A percentile compares a stretch with the other conserved stretches of the same genome.
These are phyloP conservation scores for Drosophila pegasa DNA, from an alignment of 2,888 invertebrate genomes.

Conservation along the genomic window DNA sequence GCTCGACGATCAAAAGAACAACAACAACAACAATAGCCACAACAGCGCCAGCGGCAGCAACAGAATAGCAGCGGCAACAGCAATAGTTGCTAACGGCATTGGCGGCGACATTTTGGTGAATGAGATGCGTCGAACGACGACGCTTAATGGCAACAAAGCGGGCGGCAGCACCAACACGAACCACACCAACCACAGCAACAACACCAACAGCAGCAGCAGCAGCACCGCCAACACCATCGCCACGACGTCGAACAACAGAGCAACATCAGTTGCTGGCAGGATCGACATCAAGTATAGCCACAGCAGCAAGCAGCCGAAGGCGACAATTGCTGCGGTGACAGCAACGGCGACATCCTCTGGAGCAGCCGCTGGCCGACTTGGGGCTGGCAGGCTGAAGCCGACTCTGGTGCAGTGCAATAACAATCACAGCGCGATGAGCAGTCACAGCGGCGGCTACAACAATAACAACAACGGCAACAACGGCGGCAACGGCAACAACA, in stretches of 20 bases:
- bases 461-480: constrained; percentile 46
- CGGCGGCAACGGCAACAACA: constrained; percentile 45
- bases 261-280: constrained; percentile 47
- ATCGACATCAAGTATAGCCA: constrained; percentile 53
- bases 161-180: constrained; percentile 50
- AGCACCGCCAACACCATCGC: constrained; percentile 39
- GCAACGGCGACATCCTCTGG: not conserved
- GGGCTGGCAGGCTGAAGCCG: constrained; percentile 41
- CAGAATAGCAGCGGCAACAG: constrained; percentile 57
- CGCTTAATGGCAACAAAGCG: constrained; percentile 74
- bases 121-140: constrained; percentile 79
- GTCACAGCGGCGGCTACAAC: constrained; percentile 27
- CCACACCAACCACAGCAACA: constrained; percentile 39
- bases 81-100: constrained; percentile 29
- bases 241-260: constrained; percentile 22
- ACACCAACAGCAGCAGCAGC: constrained; percentile 27
- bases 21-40: constrained; percentile 53
- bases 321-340: constrained; percentile 7
- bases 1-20: constrained; percentile 55
- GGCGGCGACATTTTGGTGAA: constrained; percentile 39
- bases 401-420: constrained; percentile 34
- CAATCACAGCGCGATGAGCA: constrained; percentile 40
- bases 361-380: constrained; percentile 27
- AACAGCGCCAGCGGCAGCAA: constrained; percentile 34
- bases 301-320: constrained; percentile 25